A percentile compares a stretch with the other conserved stretches of the same genome.
Evolutionary conservation across 2,797 vertebrate species (phyloP).

Genomic region (Macrochelys suwanniensis): DNA sequence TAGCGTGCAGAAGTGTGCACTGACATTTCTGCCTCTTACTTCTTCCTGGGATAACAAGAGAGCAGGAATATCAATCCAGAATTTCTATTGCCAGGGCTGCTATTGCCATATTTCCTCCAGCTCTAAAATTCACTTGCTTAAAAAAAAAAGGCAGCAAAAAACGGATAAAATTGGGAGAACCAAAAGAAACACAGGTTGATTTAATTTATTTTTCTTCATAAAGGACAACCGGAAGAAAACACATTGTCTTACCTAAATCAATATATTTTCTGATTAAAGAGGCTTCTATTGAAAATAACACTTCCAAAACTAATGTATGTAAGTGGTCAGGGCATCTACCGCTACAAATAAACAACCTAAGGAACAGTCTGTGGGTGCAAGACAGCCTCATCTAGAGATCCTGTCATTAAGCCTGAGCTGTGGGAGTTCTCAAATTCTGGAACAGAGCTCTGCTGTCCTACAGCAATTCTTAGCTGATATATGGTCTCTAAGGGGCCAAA

Average conservation of each 20-base stretch:
- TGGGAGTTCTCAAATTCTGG: background rate
- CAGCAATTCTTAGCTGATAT: background rate
- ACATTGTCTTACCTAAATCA: background rate
- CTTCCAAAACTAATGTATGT: background rate
- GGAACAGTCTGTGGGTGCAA: background rate
- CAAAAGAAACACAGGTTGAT: background rate
- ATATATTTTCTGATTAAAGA: background rate
- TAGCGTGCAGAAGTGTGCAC: background rate
- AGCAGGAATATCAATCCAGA: background rate
- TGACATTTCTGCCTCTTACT: background rate
- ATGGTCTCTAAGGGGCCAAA: background rate
- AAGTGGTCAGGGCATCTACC: background rate
- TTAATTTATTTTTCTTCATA: background rate
- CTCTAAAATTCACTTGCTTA: background rate
- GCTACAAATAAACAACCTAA: background rate
- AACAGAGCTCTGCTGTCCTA: background rate
- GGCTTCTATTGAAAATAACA: background rate
- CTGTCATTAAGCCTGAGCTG: background rate
- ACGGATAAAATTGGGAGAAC: background rate
- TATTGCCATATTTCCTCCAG: background rate
- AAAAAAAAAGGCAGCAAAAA: background rate
- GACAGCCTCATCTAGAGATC: background rate
- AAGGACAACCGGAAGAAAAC: background rate
- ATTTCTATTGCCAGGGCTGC: background rate
- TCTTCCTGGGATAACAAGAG: background rate